phyloP scores from a whole-genome alignment of 2,888 invertebrate genomes.

The Lasioglossum figueresi region DNA sequence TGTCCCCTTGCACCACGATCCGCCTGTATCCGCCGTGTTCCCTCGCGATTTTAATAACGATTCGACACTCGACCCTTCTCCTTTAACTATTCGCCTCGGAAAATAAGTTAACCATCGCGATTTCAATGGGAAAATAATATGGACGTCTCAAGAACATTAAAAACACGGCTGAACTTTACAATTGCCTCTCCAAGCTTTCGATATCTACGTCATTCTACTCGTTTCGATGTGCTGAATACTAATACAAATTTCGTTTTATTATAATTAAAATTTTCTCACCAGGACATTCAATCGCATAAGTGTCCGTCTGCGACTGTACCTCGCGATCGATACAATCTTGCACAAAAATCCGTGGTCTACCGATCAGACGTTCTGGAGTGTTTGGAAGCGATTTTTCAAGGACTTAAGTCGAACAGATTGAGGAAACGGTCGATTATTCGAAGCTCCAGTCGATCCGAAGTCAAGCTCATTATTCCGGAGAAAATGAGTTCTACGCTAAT shows the following conservation, averaged over 20 bases:
- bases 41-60: conserved; percentile 23
- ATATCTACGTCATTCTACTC: no score
- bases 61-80: conserved; percentile 5
- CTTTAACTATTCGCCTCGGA: neutral
- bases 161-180: no score
- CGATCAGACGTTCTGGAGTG: neutral
- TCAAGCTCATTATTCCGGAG: conserved; percentile 14
- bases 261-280: no score
- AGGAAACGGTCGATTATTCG: conserved; percentile 4
- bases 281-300: no score
- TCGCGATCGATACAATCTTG: neutral
- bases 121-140: neutral
- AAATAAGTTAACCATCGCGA: neutral
- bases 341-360: neutral
- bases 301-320: no score
- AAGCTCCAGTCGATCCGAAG: neutral
- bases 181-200: no score
- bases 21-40: conserved; percentile 4
- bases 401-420: neutral
- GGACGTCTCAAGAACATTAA: neutral
- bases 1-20: conserved; percentile 45
- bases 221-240: no score
- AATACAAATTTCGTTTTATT: no score
- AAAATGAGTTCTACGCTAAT: conserved; percentile 40
- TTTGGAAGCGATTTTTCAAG: neutral